Percentiles rank a stretch among this genome's conserved stretches.
These are phyloP conservation scores for Cetonia aurata DNA, from an alignment of 2,888 invertebrate genomes.

Conservation along the genomic window DNA sequence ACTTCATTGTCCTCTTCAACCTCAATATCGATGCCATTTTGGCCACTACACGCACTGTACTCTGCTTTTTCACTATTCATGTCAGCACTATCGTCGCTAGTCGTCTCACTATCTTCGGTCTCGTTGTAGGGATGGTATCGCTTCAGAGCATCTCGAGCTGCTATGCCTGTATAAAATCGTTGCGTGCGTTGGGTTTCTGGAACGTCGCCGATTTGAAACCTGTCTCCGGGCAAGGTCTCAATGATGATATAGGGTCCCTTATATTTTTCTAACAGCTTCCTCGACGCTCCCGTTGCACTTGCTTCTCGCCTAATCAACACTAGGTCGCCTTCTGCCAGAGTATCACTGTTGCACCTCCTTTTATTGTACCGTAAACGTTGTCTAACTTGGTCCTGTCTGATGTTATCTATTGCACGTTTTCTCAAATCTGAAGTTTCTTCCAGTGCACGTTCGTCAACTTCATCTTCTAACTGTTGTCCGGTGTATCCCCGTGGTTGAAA, in stretches of 20 bases:
- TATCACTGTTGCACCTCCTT: neutral
- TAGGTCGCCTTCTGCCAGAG: conserved; percentile 18
- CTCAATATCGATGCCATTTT: neutral
- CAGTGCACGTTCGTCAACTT: too few relatives aligned
- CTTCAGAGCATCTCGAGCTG: conserved; percentile 1
- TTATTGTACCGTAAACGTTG: neutral
- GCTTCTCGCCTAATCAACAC: conserved; percentile 12
- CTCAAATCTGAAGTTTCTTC: too few relatives aligned
- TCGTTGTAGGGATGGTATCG: conserved; percentile 7
- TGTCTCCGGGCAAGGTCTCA: neutral
- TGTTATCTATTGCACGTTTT: too few relatives aligned
- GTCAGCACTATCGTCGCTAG: neutral
- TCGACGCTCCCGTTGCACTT: conserved; percentile 19
- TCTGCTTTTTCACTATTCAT: too few relatives aligned
- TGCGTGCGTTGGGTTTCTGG: too few relatives aligned
- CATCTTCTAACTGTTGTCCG: too few relatives aligned
- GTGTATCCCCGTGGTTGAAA: too few relatives aligned
- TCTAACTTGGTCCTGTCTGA: too few relatives aligned
- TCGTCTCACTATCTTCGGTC: neutral
- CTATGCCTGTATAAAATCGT: conserved; percentile 3
- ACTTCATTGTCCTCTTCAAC: too few relatives aligned
- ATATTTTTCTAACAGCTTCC: conserved; percentile 25
- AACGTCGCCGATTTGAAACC: too few relatives aligned
- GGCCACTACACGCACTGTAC: neutral
- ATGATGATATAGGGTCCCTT: conserved; percentile 23